Evolutionary conservation across 2,797 vertebrate genomes (phyloP).

Genomic region (Gallinago solitaria): DNA sequence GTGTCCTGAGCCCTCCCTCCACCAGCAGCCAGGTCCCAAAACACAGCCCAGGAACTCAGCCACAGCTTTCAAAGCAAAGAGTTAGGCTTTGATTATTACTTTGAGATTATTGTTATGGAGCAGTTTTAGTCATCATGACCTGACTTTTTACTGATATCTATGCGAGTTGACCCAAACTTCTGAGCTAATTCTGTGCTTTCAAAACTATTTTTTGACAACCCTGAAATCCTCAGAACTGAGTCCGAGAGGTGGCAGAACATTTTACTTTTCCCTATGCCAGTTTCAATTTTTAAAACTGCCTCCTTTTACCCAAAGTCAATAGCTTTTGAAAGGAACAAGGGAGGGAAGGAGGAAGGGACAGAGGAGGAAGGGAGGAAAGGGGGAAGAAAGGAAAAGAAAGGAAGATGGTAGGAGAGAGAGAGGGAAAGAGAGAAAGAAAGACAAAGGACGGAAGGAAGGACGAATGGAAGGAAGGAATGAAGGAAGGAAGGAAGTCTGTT

Average conservation of each 20-base stretch:
- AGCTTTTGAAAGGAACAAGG: not conserved
- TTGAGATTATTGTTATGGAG: not conserved
- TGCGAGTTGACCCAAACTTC: not conserved
- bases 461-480: no score
- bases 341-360: not conserved
- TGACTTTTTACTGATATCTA: not conserved
- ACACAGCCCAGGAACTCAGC: not conserved
- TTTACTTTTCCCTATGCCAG: not conserved
- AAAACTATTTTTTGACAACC: not conserved
- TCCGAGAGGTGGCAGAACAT: not conserved
- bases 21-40: not conserved
- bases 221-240: not conserved
- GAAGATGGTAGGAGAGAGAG: accelerated
- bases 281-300: not conserved
- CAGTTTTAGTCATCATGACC: constrained; percentile 4
- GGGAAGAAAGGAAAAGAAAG: no score
- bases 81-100: not conserved
- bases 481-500: not conserved
- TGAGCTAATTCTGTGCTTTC: not conserved
- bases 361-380: not conserved
- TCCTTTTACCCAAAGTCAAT: not conserved
- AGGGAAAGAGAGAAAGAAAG: not conserved
- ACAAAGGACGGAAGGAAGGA: no score
- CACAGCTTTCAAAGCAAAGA: not conserved
- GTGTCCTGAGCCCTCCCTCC: not conserved